Evolutionary conservation across 2,797 vertebrate species (phyloP).

Genomic region (Columba guinea): DNA sequence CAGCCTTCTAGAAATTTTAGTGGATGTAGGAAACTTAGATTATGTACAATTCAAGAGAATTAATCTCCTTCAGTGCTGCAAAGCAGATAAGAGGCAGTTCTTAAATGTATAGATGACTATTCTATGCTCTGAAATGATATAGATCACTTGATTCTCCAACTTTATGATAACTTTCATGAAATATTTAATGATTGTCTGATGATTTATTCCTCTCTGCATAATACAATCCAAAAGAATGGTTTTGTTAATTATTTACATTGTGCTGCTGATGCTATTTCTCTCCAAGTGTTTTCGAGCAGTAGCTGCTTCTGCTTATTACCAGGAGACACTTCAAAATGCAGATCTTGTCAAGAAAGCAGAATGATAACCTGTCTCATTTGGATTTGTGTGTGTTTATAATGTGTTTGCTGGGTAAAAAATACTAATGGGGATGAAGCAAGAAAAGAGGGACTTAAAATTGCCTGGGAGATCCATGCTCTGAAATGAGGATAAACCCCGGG

Average conservation of each 20-base stretch:
- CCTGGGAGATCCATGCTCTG: neutral
- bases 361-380: conserved; percentile 1
- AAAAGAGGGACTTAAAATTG: neutral
- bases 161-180: conserved; percentile 52
- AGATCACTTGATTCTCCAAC: conserved; percentile 47
- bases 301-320: conserved; percentile 10
- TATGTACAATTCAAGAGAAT: neutral
- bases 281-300: conserved; percentile 13
- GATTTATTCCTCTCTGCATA: conserved; percentile 56
- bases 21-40: neutral
- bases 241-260: conserved; percentile 64
- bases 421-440: neutral
- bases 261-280: conserved; percentile 31
- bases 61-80: neutral
- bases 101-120: conserved; percentile 35
- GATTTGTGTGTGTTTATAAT: neutral
- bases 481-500: neutral
- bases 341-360: conserved; percentile 25
- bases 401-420: neutral
- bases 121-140: conserved; percentile 27
- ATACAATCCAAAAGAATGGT: conserved; percentile 41
- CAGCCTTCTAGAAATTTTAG: neutral
- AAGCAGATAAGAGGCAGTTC: neutral
- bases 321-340: conserved; percentile 9
- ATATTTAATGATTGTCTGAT: conserved; percentile 66